A percentile compares a stretch with the other conserved stretches of the same genome.
phyloP scores from a whole-genome alignment of 2,888 invertebrate species.

The Mesoligia furuncula region DNA sequence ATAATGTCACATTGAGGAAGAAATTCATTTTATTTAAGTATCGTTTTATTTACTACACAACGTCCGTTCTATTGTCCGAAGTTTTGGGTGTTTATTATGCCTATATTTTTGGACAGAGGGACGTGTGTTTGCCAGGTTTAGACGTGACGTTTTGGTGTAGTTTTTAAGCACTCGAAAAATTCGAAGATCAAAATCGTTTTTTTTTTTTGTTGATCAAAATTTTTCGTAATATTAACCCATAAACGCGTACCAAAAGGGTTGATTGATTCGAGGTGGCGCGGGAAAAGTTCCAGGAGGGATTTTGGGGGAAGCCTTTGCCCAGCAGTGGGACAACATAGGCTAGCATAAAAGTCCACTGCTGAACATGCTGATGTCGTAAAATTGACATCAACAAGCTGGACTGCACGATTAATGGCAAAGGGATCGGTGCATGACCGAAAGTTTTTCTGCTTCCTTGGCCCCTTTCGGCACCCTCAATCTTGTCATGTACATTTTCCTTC shows the following conservation, averaged over 20 bases:
- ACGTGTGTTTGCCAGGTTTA: neutral
- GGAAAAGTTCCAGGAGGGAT: neutral
- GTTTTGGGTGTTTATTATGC: constrained; percentile 29
- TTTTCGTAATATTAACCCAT: neutral
- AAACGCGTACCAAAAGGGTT: neutral
- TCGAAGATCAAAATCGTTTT: neutral
- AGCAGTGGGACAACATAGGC: neutral
- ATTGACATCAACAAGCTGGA: neutral
- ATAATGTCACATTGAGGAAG: constrained; percentile 47
- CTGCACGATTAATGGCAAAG: neutral
- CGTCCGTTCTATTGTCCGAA: constrained; percentile 20
- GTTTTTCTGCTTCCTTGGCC: neutral
- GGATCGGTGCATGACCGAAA: neutral
- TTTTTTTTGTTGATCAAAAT: neutral
- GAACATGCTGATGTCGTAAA: neutral
- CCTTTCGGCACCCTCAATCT: neutral
- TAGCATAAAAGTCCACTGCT: neutral
- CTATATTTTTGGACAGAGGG: neutral
- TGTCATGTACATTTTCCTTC: neutral
- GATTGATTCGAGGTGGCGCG: too few relatives aligned
- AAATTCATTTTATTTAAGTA: constrained; percentile 54
- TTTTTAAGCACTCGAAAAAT: neutral
- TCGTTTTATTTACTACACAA: constrained; percentile 44
- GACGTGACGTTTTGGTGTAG: neutral
- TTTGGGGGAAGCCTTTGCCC: neutral